Evolutionary conservation across 2,113 vertebrate species (phyloP), one percentile per base, ranked within the genome.

Genomic region (rabbit (Oryctolagus cuniculus)): DNA sequence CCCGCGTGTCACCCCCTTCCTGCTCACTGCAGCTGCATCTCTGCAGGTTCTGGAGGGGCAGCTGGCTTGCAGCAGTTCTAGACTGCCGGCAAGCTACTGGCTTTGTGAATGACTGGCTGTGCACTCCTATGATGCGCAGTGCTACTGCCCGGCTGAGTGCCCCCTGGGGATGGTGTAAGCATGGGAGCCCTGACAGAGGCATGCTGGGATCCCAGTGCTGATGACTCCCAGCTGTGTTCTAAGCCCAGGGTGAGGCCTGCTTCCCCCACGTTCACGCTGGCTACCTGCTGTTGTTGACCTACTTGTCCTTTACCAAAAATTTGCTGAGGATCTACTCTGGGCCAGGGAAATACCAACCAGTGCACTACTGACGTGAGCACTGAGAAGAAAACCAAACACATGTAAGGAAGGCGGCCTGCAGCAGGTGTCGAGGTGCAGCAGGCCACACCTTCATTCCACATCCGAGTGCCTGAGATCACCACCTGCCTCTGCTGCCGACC

Each of bases 331-430:
- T 29, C 25, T 82, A 24, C 10, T 58, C 4, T 66, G 24, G 69
- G 49, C 51, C 25, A 22, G 66, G n/a, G 3, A 77, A 38, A 61
- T 51, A 73, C 51, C 34, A 31, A 1, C 21, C 22, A 21, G 51
- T n/a, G 36, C 31, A 29, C 10, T 9, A 31, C 22, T 29, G 22
- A 31, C 11, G 7, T 31, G 38, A 12, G 25, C 3, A 61, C 29
- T 10, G 31, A 74, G 66, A 58, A 61, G 34, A 87, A 91, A 91
- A 87, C 5, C 66, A 80, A 69, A 79, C 58, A 75, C 31, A 88
- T 25, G 13, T 24, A 36, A 73, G 63, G 78, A 77, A 51, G 75
- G 36, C 31, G 73, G 73, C 29, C 36, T 69, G 12, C 15, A 17
- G 55, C 55, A 58, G 55, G 55, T 58, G 13, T 19, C 19, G 55